Evolutionary conservation across 2,888 invertebrate species (phyloP).

Genomic region (Pilophorus perplexus): DNA sequence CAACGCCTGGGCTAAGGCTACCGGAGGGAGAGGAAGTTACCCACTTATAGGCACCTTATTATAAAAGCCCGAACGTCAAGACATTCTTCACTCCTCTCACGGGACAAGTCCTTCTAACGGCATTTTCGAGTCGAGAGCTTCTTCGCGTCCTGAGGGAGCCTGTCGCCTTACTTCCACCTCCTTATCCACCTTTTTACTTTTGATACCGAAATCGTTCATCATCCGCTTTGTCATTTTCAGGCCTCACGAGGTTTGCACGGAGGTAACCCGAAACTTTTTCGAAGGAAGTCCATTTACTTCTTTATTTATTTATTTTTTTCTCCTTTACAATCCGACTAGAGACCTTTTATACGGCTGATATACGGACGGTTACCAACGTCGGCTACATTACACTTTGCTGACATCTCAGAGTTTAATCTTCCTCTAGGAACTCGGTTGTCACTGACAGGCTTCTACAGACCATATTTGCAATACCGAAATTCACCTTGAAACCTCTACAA

Average conservation of each 20-base stretch:
- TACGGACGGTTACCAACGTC: slow-evolving; percentile 16
- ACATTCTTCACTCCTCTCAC: background rate
- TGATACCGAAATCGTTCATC: slow-evolving; percentile 32
- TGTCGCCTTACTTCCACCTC: background rate
- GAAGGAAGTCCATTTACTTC: slow-evolving; percentile 8
- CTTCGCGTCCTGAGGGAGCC: slow-evolving; percentile 2
- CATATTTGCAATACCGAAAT: too few species aligned
- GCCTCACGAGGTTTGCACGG: background rate
- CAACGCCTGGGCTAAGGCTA: background rate
- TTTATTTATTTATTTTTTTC: background rate
- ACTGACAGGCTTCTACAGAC: too few species aligned
- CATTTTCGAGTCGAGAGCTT: slow-evolving; percentile 16
- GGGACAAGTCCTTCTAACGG: slow-evolving; percentile 1
- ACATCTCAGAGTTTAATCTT: too few species aligned
- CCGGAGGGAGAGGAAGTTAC: background rate
- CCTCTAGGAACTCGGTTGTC: too few species aligned
- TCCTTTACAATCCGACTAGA: slow-evolving; percentile 11
- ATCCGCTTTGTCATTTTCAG: slow-evolving; percentile 33
- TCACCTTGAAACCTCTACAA: too few species aligned
- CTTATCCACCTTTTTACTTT: background rate
- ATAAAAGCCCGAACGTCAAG: background rate
- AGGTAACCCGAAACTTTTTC: background rate
- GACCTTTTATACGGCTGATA: slow-evolving; percentile 13
- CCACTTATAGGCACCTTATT: background rate
- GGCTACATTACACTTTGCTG: too few species aligned